Conservation (phyloP, 2,888 invertebrate genomes). For the Ashinkailepas kermadecensis region DNA sequence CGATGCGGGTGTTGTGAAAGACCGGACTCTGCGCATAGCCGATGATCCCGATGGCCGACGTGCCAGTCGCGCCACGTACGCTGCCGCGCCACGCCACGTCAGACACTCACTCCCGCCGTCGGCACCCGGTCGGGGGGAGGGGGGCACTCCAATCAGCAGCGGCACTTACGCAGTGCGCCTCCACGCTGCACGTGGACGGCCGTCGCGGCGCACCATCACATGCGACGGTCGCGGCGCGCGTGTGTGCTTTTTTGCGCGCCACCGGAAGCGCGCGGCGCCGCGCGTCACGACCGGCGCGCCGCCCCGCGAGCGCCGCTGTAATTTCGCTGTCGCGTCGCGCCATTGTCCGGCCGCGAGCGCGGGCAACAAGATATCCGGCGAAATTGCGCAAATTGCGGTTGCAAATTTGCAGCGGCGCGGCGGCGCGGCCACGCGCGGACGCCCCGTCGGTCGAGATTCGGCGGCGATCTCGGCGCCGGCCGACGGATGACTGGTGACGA, state of each 20-base stretch:
- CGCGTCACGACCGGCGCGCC: not conserved
- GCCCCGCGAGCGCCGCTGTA: not conserved
- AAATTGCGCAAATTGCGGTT: conserved; percentile 3
- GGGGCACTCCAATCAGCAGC: too few species aligned
- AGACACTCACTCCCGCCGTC: too few species aligned
- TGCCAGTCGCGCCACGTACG: too few species aligned
- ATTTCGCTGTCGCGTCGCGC: not conserved
- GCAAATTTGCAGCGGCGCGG: not conserved
- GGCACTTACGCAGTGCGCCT: too few species aligned
- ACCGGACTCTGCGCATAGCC: too few species aligned
- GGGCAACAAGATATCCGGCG: conserved; percentile 5
- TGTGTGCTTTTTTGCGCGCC: not conserved
- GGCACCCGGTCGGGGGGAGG: too few species aligned
- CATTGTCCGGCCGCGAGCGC: not conserved
- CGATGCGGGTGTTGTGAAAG: too few species aligned
- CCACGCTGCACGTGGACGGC: too few species aligned
- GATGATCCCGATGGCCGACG: too few species aligned
- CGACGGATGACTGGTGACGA: not conserved
- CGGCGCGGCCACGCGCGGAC: not conserved
- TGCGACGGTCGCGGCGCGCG: not conserved
- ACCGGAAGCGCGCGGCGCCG: not conserved
- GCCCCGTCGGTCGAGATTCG: not conserved
- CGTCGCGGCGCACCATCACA: too few species aligned
- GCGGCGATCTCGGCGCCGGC: not conserved
- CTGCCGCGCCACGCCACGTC: too few species aligned